Evolutionary conservation across 2,888 invertebrate genomes (phyloP).

Genomic region (Carterocephalus palaemon): DNA sequence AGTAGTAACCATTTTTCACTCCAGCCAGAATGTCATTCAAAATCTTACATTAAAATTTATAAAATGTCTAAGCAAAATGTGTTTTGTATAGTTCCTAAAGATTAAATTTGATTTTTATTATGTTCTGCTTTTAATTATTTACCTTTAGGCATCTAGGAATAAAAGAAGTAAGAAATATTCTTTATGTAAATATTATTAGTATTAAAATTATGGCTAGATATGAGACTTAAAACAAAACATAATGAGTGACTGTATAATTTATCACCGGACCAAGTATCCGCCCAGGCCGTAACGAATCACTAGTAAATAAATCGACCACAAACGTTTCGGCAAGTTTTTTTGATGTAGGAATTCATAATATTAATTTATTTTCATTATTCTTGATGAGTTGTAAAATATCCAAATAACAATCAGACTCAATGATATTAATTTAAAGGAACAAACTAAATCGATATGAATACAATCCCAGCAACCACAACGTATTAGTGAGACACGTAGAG

Average conservation of each 20-base stretch:
- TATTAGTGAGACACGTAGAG: too few relatives aligned
- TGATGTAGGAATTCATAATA: constrained; percentile 48
- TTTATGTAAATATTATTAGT: constrained; percentile 35
- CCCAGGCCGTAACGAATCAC: constrained; percentile 73
- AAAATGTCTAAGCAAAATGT: constrained; percentile 36
- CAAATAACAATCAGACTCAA: constrained; percentile 16
- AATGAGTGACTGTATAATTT: constrained; percentile 69
- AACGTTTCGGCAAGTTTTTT: constrained; percentile 67
- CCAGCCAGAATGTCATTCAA: constrained; percentile 66
- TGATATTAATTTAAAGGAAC: background rate
- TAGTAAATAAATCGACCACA: constrained; percentile 77
- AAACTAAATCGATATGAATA: background rate
- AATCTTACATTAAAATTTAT: constrained; percentile 48
- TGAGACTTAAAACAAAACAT: constrained; percentile 40
- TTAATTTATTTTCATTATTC: constrained; percentile 49
- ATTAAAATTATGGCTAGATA: constrained; percentile 38
- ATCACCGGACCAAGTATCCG: constrained; percentile 75
- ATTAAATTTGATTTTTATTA: constrained; percentile 41
- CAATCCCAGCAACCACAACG: constrained; percentile 10
- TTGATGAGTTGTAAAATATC: constrained; percentile 38
- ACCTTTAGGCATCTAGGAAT: constrained; percentile 21
- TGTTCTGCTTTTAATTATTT: constrained; percentile 21
- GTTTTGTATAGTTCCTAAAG: constrained; percentile 42
- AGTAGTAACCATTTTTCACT: constrained; percentile 73
- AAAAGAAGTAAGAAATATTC: constrained; percentile 30